Evolutionary conservation across 2,113 vertebrate genomes (phyloP).

Genomic region (Eublepharis macularius): DNA sequence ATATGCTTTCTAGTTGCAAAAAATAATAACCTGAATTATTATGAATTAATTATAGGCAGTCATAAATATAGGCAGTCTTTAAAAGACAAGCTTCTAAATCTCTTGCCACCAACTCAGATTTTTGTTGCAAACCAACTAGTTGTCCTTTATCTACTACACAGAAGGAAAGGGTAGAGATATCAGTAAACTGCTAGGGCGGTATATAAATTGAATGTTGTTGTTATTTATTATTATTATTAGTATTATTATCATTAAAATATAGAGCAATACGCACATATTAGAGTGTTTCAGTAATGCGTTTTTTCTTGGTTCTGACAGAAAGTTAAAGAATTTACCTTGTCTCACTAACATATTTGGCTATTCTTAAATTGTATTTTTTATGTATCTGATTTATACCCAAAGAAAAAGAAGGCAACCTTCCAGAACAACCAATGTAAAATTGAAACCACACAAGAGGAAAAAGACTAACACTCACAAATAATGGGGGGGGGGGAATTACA

Average conservation of each 20-base stretch:
- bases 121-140: neutral
- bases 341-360: neutral
- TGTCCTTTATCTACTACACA: neutral
- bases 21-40: neutral
- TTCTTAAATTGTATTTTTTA: too few species aligned
- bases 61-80: neutral
- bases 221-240: too few species aligned
- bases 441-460: too few species aligned
- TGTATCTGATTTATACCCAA: too few species aligned
- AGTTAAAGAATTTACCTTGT: neutral
- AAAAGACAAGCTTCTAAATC: neutral
- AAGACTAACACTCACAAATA: too few species aligned
- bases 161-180: neutral
- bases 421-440: too few species aligned
- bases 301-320: neutral
- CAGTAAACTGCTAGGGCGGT: slow-evolving; percentile 3
- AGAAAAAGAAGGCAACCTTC: too few species aligned
- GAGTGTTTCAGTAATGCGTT: neutral
- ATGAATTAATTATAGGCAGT: neutral
- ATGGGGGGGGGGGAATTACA: too few species aligned
- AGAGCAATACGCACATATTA: neutral
- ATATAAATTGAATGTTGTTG: too few species aligned
- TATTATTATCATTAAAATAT: too few species aligned
- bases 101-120: neutral
- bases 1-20: neutral